Evolutionary conservation across 2,888 invertebrate species (phyloP), one percentile per base, ranked within the genome.

Genomic region (Lasius fuliginosus): DNA sequence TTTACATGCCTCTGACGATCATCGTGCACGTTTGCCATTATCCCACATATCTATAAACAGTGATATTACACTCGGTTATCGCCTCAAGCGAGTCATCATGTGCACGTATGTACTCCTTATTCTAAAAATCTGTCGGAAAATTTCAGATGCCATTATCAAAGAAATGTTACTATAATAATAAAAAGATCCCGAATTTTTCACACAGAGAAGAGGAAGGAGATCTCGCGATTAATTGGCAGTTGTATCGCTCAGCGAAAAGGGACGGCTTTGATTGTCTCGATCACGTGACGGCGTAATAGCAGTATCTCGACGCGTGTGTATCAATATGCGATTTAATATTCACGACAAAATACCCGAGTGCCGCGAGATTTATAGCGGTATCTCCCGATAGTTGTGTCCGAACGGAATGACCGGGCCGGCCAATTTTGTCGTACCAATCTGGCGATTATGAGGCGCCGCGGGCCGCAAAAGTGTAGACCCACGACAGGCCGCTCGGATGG

Each of bases 381-480:
- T 90, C 86, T 79, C 68, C 86, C 85, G 77, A 88, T 88, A 84
- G 85, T 82, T 83, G 88, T 83, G 88, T 77, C 74, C 82, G 82
- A 69, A 74, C 73, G 56, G 82, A 84, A 85, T 67, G 75, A 85
- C 73, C 62, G 53, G 75, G 64, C 75, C 46, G 75, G 83, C 82
- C 86, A 88, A 90, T 88, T 90, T 85, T 87, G 88, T 91, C 86
- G 87, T 68, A 82, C 85, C 90, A 87, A 90, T 91, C 90, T 89
- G 89, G 87, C 90, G 90, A 91, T 90, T 91, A 91, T 84, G 85
- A 89, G 85, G 68, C 81, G n/a, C 42, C 36, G 83, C 58, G 30
- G 23, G 36, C 33, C n/a, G 86, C 73, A 85, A 86, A 85, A 90
- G 86, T 86, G 67, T 91, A 60, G 91, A 77, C 85, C n/a, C 2